Evolutionary conservation across 1,140 invertebrate species (phyloP), one percentile per base, ranked within the genome.

Genomic region (Limonius californicus): DNA sequence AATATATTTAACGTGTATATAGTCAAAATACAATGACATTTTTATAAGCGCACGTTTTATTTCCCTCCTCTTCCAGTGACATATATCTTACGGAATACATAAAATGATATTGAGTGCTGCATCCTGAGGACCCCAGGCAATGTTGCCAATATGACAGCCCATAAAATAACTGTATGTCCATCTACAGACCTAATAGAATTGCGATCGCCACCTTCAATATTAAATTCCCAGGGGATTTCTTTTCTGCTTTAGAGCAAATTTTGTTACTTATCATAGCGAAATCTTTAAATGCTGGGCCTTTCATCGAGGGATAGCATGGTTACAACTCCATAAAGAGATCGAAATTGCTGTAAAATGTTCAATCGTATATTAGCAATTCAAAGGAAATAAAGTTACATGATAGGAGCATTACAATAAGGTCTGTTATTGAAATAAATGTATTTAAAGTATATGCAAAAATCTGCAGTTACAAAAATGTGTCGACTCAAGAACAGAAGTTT

Each of bases 81-180:
- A 39, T 39, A 39, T 39, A 39, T 39, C 16, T 50, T 50, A 18
- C 1, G 19, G n/a, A 7, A 50, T 6, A 55, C 6, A 55, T 27
- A 32, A 23, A 55, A 55, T 21, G 45, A 50, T 50, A 14, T 55
- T 12, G 21, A n/a, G 15, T 16, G 45, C n/a, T 18, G 14, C 27
- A 32, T n/a, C 21, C 54, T 47, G 23, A 47, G 43, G 12, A 19
- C 18, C 70, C 68, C 63, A 54, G 68, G 68, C 67, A 69, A 65
- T 59, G 64, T 69, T 68, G 71, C 71, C 72, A 74, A 74, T 74
- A 74, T 74, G 73, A 74, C 73, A 73, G 70, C 66, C 68, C 69
- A 71, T 74, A 74, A 74, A 73, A 71, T 74, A 74, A 74, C 70
- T 72, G 72, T 70, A 70, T 70, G 72, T 73, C 73, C 72, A 68